Base-by-base conservation (phyloP, 2,888 invertebrate species). In the Amphipoea lucens region DNA sequence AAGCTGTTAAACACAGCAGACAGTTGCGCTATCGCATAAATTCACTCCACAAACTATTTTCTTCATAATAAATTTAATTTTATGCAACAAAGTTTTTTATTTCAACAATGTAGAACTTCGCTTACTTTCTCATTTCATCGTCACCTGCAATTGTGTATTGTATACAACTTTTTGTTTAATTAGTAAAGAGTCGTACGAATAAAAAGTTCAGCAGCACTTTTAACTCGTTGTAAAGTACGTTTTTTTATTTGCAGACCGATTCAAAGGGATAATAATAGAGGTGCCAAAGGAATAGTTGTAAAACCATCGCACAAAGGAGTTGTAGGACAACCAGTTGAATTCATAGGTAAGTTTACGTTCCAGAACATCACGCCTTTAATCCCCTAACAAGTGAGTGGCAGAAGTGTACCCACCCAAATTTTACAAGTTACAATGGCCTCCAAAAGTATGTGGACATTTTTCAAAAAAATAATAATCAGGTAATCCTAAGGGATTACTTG, bases 291-390 rank as follows among this genome's bases (percentile, higher is more conserved):
- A 89, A 99, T 99, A 92, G 97, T 98, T 94, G 98, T 99, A 76
- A 98, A 98, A 91, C 98, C 96, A 83, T 94, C 94, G 57, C 91
- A 94, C 90, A 98, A 98, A 96, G 99, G 99, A 86, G 97, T 98
- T 73, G 97, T 99, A 76, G 99, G 99, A 88, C 98, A 98, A 94
- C 98, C 99, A 76, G 99, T 99, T 75, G 99, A 99, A 96, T 99
- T 99, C 96, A 99, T 99, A 97, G 99, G 99, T 99, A 92, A 93
- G 92, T 87, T 72, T 4, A 62, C 66, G 42, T 20, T 42, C 1
- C 29, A n/a, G 12, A 40, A 20, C n/a, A 9, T 45, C 4, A 42
- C 7, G 17, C 3, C 7, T 60, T 20, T 71, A 42, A 29, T 74
- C 20, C 23, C 17, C 7, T 4, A 51, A 40, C 40, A 40, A 51